Evolutionary conservation across 2,113 vertebrate genomes (phyloP).

Genomic region (Oreochromis tanganicae): DNA sequence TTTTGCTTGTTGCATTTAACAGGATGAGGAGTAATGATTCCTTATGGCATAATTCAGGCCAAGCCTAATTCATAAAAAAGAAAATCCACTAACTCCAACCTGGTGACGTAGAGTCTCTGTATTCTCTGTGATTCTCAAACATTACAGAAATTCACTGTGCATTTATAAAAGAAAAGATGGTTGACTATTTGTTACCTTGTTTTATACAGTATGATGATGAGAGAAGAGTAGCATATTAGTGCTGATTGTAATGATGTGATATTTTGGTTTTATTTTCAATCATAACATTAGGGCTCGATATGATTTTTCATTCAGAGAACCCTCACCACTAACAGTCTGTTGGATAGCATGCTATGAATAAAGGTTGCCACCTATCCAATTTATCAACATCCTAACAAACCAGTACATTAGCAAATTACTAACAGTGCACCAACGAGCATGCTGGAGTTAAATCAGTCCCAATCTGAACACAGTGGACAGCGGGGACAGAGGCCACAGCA

Average conservation of each 20-base stretch:
- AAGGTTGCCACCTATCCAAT: neutral
- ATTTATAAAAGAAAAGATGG: neutral
- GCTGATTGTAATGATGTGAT: neutral
- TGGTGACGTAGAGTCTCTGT: neutral
- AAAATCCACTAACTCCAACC: slow-evolving; percentile 29
- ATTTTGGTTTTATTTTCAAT: neutral
- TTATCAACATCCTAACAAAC: slow-evolving; percentile 37
- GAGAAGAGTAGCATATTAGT: neutral
- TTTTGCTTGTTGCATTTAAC: slow-evolving; percentile 46
- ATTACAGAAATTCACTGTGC: neutral
- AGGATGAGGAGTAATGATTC: neutral
- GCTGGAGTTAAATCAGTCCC: neutral
- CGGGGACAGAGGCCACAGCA: neutral
- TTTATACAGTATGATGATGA: neutral
- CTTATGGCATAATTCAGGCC: neutral
- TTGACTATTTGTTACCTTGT: neutral
- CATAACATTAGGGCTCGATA: neutral
- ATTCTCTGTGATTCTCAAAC: neutral
- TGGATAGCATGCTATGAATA: slow-evolving; percentile 41
- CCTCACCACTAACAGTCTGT: slow-evolving; percentile 41
- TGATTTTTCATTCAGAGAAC: slow-evolving; percentile 6
- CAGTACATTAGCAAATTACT: slow-evolving; percentile 30
- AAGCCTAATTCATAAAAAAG: neutral
- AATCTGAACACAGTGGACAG: neutral
- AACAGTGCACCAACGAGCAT: slow-evolving; percentile 42